phyloP scores from a whole-genome alignment of 2,113 vertebrate species.

The Serilophus lunatus region DNA sequence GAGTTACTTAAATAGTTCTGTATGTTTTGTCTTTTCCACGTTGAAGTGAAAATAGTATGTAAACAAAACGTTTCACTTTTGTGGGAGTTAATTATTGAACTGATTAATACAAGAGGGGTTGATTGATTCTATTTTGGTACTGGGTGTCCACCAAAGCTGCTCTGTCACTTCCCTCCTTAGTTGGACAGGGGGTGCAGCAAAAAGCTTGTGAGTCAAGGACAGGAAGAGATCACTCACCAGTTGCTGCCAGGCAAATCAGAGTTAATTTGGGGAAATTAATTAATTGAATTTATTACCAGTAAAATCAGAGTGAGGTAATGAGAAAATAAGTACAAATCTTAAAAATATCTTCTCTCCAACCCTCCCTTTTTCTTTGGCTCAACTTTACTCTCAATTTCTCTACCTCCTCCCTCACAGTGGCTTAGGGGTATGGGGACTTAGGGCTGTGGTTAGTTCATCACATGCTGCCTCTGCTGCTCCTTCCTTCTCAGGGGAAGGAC shows the following conservation, averaged over 20 bases:
- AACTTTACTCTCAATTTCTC: not conserved
- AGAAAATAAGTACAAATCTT: not conserved
- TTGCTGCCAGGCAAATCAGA: not conserved
- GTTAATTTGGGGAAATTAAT: not conserved
- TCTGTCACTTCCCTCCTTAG: not conserved
- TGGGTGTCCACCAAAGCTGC: not conserved
- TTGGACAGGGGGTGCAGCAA: not conserved
- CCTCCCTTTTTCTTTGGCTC: not conserved
- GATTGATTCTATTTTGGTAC: not conserved
- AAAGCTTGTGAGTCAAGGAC: not conserved
- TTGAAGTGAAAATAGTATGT: not conserved
- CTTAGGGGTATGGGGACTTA: not conserved
- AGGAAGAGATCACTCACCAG: not conserved
- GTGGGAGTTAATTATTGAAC: not conserved
- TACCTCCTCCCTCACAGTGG: not conserved
- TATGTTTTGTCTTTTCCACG: not conserved
- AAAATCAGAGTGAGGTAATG: not conserved
- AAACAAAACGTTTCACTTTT: not conserved
- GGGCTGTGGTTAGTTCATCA: not conserved
- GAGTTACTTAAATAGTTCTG: not conserved
- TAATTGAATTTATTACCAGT: not conserved
- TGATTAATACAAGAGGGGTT: not conserved
- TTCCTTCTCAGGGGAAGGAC: not conserved
- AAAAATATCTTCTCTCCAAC: not conserved
- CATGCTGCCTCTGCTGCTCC: not conserved